A percentile compares a stretch with the other conserved stretches of the same genome.
Conservation (phyloP, 2,113 vertebrate species). For the Toxotes jaculatrix region DNA sequence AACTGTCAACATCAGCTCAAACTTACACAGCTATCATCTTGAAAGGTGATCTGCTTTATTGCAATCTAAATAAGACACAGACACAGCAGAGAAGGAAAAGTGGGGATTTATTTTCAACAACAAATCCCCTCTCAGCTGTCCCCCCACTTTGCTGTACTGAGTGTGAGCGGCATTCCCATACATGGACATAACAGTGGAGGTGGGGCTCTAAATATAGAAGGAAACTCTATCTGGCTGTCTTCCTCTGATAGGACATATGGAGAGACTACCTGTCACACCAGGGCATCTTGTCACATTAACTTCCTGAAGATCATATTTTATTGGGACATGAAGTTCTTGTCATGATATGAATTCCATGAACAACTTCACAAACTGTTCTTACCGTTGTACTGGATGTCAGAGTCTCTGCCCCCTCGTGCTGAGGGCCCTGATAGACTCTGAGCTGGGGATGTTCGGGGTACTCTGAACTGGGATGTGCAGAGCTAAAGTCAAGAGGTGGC, state of each 20-base stretch:
- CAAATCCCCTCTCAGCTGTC: constrained; percentile 58
- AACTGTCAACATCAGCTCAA: constrained; percentile 28
- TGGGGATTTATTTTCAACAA: constrained; percentile 68
- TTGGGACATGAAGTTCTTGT: constrained; percentile 4
- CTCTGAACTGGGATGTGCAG: constrained; percentile 78
- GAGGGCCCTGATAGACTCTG: constrained; percentile 83
- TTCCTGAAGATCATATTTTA: constrained; percentile 50
- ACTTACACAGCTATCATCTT: background rate
- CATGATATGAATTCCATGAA: constrained; percentile 14
- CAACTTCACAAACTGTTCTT: constrained; percentile 52
- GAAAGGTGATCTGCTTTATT: constrained; percentile 64
- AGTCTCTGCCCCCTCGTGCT: constrained; percentile 79
- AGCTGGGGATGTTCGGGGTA: constrained; percentile 85
- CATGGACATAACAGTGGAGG: constrained; percentile 68
- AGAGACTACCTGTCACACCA: constrained; percentile 51
- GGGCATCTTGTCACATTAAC: constrained; percentile 23
- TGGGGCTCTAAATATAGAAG: constrained; percentile 75
- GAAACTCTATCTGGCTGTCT: constrained; percentile 62
- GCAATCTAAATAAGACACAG: constrained; percentile 56
- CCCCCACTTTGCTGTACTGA: constrained; percentile 8
- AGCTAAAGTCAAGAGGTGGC: constrained; percentile 81
- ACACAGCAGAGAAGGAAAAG: constrained; percentile 41
- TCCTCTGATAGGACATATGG: constrained; percentile 50
- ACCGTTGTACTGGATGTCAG: constrained; percentile 78
- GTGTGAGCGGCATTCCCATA: constrained; percentile 71